Evolutionary conservation across 1,140 invertebrate genomes (phyloP).

Genomic region (Sinonovacula constricta): DNA sequence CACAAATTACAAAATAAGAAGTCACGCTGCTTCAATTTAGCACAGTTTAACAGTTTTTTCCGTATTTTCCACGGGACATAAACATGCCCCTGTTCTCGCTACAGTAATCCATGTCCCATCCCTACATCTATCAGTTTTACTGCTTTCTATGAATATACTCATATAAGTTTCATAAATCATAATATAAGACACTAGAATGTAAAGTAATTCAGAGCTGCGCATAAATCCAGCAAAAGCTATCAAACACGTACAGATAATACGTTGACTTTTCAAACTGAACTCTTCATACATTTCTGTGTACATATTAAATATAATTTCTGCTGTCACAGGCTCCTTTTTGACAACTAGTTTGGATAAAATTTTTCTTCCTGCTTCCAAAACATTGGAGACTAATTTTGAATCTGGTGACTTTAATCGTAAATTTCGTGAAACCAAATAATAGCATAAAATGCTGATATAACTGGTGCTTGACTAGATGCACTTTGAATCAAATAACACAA

Average conservation of each 20-base stretch:
- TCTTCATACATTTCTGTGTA: neutral
- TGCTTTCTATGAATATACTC: neutral
- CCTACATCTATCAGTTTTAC: constrained; percentile 7
- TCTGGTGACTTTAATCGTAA: neutral
- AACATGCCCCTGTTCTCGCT: neutral
- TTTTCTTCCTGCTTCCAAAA: neutral
- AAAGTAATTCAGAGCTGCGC: neutral
- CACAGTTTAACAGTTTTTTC: too few species aligned
- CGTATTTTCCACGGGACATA: constrained; percentile 1
- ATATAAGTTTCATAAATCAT: neutral
- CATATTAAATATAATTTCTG: neutral
- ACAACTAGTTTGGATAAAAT: neutral
- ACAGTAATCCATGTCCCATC: neutral
- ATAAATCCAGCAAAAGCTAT: neutral
- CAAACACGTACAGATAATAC: neutral
- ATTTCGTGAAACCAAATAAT: neutral
- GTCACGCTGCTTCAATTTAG: neutral
- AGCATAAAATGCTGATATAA: constrained; percentile 9
- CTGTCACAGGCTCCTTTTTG: neutral
- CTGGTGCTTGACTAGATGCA: constrained; percentile 1
- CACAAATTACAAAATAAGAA: constrained; percentile 16
- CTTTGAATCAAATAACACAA: constrained; percentile 9
- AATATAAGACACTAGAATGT: neutral
- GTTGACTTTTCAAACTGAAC: neutral
- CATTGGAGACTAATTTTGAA: neutral